Evolutionary conservation across 2,797 vertebrate species (phyloP).

Genomic region (Tapirus indicus): DNA sequence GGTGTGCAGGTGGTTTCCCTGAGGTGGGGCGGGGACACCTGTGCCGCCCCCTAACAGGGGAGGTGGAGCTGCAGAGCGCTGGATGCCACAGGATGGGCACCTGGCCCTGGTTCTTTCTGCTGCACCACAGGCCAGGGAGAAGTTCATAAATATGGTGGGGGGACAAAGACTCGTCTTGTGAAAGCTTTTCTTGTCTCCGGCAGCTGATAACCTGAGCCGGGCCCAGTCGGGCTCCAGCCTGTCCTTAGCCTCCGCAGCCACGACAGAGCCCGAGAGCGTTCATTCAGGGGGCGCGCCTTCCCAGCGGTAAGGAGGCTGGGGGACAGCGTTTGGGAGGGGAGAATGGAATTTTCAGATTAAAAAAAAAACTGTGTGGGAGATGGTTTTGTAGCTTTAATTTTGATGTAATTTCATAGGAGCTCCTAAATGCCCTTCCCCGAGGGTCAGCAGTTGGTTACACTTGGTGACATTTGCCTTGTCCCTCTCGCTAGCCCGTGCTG

Average conservation of each 20-base stretch:
- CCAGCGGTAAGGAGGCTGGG: conserved; percentile 91
- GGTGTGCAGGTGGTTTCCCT: too few species aligned
- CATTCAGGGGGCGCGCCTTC: conserved; percentile 95
- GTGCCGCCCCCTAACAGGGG: neutral
- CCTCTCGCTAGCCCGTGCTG: accelerated
- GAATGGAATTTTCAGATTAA: too few species aligned
- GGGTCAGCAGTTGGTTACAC: too few species aligned
- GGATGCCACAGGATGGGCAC: neutral
- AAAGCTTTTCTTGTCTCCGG: neutral
- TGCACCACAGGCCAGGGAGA: too few species aligned
- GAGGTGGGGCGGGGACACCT: too few species aligned
- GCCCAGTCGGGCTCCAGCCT: conserved; percentile 97
- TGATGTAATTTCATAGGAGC: neutral
- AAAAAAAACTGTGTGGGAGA: too few species aligned
- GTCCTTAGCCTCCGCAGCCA: conserved; percentile 96
- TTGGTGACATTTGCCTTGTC: neutral
- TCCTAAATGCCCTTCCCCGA: neutral
- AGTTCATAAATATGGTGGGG: accelerated
- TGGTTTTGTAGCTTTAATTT: too few species aligned
- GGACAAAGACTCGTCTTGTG: accelerated
- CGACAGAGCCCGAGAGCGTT: conserved; percentile 96
- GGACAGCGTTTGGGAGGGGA: neutral
- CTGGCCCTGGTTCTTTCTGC: too few species aligned
- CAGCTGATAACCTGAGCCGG: conserved; percentile 95
- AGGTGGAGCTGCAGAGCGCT: neutral